Evolutionary conservation across 2,888 invertebrate species (phyloP).

Genomic region (Cosmopolites sordidus): DNA sequence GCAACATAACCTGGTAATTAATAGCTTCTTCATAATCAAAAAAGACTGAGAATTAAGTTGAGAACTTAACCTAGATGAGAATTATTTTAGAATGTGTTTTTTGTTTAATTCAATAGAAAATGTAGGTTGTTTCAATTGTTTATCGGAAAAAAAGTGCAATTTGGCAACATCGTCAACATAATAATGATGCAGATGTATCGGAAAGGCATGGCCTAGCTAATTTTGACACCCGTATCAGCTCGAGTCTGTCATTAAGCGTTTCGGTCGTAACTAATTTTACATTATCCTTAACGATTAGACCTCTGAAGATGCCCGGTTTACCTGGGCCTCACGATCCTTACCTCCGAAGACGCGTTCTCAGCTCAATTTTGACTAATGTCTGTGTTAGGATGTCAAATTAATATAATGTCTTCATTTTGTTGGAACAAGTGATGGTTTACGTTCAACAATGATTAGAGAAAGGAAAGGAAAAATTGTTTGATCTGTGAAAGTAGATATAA

Average conservation of each 20-base stretch:
- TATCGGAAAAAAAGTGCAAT: background rate
- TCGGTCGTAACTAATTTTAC: constrained; percentile 28
- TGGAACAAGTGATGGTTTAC: no score
- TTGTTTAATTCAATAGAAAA: no score
- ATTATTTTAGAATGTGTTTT: no score
- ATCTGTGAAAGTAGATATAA: no score
- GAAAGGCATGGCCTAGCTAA: constrained; percentile 24
- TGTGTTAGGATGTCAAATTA: constrained; percentile 15
- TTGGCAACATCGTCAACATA: constrained; percentile 10
- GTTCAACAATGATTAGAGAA: no score
- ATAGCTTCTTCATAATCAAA: no score
- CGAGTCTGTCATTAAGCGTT: constrained; percentile 26
- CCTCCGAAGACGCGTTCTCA: constrained; percentile 8
- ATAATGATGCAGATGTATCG: constrained; percentile 27
- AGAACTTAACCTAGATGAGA: no score
- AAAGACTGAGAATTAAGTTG: no score
- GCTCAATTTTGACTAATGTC: constrained; percentile 24
- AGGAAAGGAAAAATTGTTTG: no score
- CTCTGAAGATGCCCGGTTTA: constrained; percentile 25
- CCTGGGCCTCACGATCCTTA: constrained; percentile 18
- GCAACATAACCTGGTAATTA: no score
- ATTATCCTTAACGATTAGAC: constrained; percentile 27
- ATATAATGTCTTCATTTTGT: constrained; percentile 19
- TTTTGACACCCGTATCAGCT: constrained; percentile 28
- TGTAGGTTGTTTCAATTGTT: background rate